A percentile compares a stretch with the other conserved stretches of the same genome.
Evolutionary conservation across 2,797 vertebrate species (phyloP).

Genomic region (Rhyacichthys aspro): DNA sequence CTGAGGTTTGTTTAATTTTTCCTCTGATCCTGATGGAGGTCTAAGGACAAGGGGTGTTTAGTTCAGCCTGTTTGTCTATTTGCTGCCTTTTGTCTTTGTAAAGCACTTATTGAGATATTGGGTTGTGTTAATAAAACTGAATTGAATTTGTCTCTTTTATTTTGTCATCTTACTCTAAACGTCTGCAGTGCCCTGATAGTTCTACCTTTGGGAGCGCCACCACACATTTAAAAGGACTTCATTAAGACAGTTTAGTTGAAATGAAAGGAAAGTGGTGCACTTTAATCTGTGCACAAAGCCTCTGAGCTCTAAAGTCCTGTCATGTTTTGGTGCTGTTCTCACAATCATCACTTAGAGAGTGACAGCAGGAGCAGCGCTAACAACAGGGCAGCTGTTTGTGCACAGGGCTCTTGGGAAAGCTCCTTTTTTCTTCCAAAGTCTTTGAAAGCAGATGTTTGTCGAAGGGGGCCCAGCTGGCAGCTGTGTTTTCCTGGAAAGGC

Average conservation of each 20-base stretch:
- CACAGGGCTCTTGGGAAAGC: constrained; percentile 13
- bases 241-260: background rate
- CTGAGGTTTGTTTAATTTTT: no score
- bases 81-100: no score
- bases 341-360: constrained; percentile 6
- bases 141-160: no score
- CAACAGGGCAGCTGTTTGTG: constrained; percentile 29
- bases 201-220: no score
- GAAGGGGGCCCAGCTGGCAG: constrained; percentile 13
- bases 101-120: no score
- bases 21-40: no score
- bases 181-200: no score
- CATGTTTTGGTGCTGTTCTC: constrained; percentile 1
- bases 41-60: no score
- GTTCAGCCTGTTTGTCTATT: no score
- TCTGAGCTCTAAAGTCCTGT: background rate
- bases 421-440: constrained; percentile 8
- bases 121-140: no score
- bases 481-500: constrained; percentile 12
- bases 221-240: no score
- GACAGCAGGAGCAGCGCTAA: constrained; percentile 19
- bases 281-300: background rate
- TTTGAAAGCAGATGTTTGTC: constrained; percentile 45
- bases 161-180: no score
- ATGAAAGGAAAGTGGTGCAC: constrained; percentile 2